Evolutionary conservation across 2,797 vertebrate species (phyloP).

Genomic region (Neoniphon sammara): DNA sequence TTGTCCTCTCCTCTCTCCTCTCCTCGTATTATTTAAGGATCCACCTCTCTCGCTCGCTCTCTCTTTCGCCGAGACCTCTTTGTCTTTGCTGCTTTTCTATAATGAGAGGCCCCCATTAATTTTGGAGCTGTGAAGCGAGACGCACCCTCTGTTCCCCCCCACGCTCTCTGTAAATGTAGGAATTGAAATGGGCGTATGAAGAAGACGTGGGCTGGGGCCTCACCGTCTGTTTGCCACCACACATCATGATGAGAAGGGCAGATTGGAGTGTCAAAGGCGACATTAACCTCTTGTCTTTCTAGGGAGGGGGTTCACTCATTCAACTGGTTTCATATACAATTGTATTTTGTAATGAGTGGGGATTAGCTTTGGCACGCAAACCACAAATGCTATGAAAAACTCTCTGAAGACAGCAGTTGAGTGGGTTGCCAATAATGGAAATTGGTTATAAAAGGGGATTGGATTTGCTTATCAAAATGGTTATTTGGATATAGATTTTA

Average conservation of each 20-base stretch:
- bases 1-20: conserved; percentile 43
- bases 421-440: conserved; percentile 43
- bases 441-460: conserved; percentile 19
- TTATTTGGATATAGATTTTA: conserved; percentile 45
- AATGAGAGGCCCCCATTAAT: conserved; percentile 80
- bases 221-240: conserved; percentile 73
- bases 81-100: conserved; percentile 68
- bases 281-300: conserved; percentile 75
- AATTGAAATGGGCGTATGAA: conserved; percentile 72
- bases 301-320: conserved; percentile 62
- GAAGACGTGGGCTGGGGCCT: conserved; percentile 58
- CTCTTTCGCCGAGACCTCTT: conserved; percentile 54
- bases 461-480: conserved; percentile 31
- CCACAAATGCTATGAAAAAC: conserved; percentile 23
- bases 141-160: conserved; percentile 57
- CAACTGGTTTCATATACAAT: conserved; percentile 74
- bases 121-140: conserved; percentile 78
- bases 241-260: conserved; percentile 64
- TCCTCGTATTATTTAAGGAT: conserved; percentile 56
- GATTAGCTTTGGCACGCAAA: conserved; percentile 59
- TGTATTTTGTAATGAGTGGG: conserved; percentile 67
- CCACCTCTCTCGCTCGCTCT: conserved; percentile 34
- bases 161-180: conserved; percentile 51
- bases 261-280: conserved; percentile 65
- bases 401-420: conserved; percentile 35